phyloP scores from a whole-genome alignment of 2,797 vertebrate genomes.

The Hippocampus kuda region DNA sequence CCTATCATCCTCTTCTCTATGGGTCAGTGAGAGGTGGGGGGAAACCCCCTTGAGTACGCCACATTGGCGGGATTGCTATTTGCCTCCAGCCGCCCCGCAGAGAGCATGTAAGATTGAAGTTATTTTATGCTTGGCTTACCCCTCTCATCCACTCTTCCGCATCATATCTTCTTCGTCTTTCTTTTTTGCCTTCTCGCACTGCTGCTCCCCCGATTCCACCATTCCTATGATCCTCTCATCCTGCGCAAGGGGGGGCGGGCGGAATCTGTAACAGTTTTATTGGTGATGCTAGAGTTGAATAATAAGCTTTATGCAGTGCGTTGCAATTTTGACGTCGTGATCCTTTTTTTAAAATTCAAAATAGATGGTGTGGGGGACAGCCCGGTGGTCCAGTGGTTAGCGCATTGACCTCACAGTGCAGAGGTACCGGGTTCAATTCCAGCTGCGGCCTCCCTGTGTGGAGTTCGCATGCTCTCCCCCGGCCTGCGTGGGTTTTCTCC shows the following conservation, averaged over 20 bases:
- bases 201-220: slow-evolving; percentile 38
- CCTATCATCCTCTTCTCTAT: slow-evolving; percentile 67
- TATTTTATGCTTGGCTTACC: slow-evolving; percentile 73
- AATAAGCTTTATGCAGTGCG: not conserved
- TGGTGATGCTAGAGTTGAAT: slow-evolving; percentile 1
- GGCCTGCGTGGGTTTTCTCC: too few relatives aligned
- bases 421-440: too few relatives aligned
- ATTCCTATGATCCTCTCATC: slow-evolving; percentile 65
- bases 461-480: too few relatives aligned
- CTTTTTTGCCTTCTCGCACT: slow-evolving; percentile 32
- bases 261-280: slow-evolving; percentile 43
- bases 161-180: slow-evolving; percentile 63
- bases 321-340: not conserved
- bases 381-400: too few relatives aligned
- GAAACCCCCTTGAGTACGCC: slow-evolving; percentile 52
- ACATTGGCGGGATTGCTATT: slow-evolving; percentile 66
- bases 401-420: too few relatives aligned
- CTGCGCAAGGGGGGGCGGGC: slow-evolving; percentile 51
- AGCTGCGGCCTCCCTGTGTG: too few relatives aligned
- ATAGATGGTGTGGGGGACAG: too few relatives aligned
- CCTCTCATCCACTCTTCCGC: slow-evolving; percentile 70
- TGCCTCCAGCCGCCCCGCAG: slow-evolving; percentile 60
- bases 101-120: slow-evolving; percentile 71
- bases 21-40: slow-evolving; percentile 66
- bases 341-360: not conserved